Conservation (phyloP, 2,888 invertebrate genomes). For the Diloba caeruleocephala region DNA sequence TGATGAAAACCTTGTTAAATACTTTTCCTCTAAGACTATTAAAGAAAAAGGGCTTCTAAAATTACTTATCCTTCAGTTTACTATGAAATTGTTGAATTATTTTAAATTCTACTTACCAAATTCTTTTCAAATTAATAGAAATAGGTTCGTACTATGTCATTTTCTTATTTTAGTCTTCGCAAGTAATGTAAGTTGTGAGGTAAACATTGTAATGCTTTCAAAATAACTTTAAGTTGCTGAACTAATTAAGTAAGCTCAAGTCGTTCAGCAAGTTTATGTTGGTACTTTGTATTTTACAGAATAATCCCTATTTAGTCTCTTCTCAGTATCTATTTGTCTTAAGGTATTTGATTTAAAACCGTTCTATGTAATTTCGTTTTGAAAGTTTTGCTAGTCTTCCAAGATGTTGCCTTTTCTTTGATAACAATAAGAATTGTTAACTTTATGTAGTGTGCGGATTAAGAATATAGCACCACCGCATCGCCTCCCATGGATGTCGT, state of each 20-base stretch:
- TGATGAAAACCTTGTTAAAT: too few relatives aligned
- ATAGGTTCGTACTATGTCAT: background rate
- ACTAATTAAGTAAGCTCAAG: slow-evolving; percentile 5
- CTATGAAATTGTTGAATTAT: too few relatives aligned
- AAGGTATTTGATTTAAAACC: background rate
- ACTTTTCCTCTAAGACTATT: too few relatives aligned
- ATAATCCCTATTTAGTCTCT: background rate
- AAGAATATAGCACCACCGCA: too few relatives aligned
- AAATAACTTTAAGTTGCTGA: background rate
- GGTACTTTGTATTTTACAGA: background rate
- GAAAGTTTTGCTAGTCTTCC: too few relatives aligned
- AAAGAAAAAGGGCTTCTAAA: too few relatives aligned
- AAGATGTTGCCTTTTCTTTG: too few relatives aligned
- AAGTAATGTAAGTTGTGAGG: background rate
- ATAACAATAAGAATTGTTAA: too few relatives aligned
- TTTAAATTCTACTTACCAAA: too few relatives aligned
- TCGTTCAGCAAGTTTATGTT: background rate
- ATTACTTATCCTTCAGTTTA: background rate
- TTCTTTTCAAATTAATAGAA: background rate
- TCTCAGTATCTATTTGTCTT: background rate
- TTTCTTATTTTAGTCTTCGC: background rate
- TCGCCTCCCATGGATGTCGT: too few relatives aligned
- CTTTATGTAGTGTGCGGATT: too few relatives aligned
- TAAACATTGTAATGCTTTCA: slow-evolving; percentile 3
- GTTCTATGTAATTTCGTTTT: background rate